Base-by-base conservation (phyloP, 2,888 invertebrate species). In the Phortica magna region DNA sequence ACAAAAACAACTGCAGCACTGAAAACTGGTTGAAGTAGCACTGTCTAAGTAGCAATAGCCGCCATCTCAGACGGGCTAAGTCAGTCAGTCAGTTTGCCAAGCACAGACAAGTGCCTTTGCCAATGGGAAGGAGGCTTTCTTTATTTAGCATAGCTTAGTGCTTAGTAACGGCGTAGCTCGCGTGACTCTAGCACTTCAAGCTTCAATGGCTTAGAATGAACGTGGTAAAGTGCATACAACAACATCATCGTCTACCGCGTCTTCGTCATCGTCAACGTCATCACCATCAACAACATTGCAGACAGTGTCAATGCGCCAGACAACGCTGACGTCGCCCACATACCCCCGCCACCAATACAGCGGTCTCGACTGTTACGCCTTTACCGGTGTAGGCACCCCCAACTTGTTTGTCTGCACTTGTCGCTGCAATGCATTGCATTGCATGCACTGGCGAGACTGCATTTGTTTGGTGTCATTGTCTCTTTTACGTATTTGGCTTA, bases 181-280 rank as follows among this genome's bases (percentile, higher is more conserved):
- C 86, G 86, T 84, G 85, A 85, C 86, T 85, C 78, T 80, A 84
- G 84, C 88, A 88, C 88, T 87, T 84, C 80, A 77, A 81, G 82
- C 88, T 87, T 83, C 79, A 77, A 80, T 84, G 82, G 82, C 76
- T 80, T 80, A 79, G 73, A 77, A 79, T 78, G 75, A 70, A 78
- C 77, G 76, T 71, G 53, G 70, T 71, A 14, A 71, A 71, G 70
- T 71, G 70, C 70, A 71, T 71, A 31, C 70, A 71, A 71, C 39
- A 53, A 22, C 22, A 61, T 17, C 61, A 22, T 19, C 31, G 70
- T 42, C n/a, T n/a, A n/a, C n/a, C n/a, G n/a, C n/a, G n/a, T n/a
- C n/a, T n/a, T n/a, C 43, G 14, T 17, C 19, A 19, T 42, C 48
- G 19, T n/a, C 39, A 7, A 3, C 9, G 48, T 9, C 61, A 22